Base-by-base conservation (phyloP, 1,140 invertebrate species). In the Formica selysi region DNA sequence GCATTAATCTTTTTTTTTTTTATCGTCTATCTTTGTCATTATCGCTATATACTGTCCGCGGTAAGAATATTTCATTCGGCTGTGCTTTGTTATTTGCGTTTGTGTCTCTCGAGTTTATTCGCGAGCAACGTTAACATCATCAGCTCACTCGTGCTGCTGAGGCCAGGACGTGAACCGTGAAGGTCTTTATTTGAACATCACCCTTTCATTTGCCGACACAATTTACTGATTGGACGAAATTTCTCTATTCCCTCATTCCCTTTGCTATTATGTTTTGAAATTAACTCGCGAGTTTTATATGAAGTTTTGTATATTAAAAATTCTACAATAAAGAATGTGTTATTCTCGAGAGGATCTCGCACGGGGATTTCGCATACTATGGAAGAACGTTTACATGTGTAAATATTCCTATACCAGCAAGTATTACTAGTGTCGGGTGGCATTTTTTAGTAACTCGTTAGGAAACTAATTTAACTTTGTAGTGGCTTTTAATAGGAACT, bases 361-460 rank as follows among this genome's bases (percentile, higher is more conserved):
- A 29, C 19, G 26, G 29, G 19, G 13, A 36, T 61, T 8, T 59
- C 22, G 13, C 32, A 19, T 64, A 41, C 64, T 48, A 16, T 57
- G 22, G 41, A 16, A 19, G 38, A 85, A 29, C 81, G 73, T 85
- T 83, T 85, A 78, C 59, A 51, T 22, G 81, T 64, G 59, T 85
- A 79, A 85, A 79, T 85, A 65, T 36, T 85, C 13, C 41, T 64
- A 64, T 38, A 79, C 61, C 29, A 57, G 59, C 81, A 76, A 41
- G 10, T 67, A 76, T 88, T 73, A 74, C 80, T 26, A 61, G 70
- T 76, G 62, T 36, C 32, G 57, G 16, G 62, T 11, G 41, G 71
- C 87, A 59, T 83, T 89, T 90, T 90, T 90, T 87, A 86, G 85
- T 41, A 89, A 90, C 89, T 90, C 85, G 89, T 90, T 90, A 87